A percentile compares a stretch with the other conserved stretches of the same genome.
These are phyloP conservation scores for Hirtodrosophila duncani DNA, from an alignment of 2,888 invertebrate species.

Conservation along the genomic window DNA sequence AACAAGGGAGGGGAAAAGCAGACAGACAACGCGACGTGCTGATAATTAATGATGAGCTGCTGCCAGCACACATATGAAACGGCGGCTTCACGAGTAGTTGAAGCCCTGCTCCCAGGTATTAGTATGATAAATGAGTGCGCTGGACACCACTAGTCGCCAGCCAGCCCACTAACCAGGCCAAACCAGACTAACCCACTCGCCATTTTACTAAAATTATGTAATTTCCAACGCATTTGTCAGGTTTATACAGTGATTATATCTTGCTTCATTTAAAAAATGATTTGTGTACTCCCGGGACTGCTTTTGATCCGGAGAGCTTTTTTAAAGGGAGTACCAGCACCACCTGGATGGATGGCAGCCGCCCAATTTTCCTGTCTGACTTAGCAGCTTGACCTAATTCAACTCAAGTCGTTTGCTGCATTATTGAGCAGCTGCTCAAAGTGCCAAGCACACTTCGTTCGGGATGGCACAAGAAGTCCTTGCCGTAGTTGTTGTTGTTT, in stretches of 20 bases:
- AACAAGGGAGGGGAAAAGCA: constrained; percentile 28
- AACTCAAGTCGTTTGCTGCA: constrained; percentile 24
- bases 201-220: constrained; percentile 38
- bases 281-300: constrained; percentile 7
- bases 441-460: neutral
- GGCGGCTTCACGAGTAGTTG: constrained; percentile 13
- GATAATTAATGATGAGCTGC: constrained; percentile 59
- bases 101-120: constrained; percentile 41
- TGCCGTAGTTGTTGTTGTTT: neutral
- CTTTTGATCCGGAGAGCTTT: no score
- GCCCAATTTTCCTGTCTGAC: no score
- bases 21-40: constrained; percentile 27
- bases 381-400: constrained; percentile 48
- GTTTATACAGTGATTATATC: constrained; percentile 23
- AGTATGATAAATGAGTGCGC: constrained; percentile 60
- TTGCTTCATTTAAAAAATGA: constrained; percentile 20
- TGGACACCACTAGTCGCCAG: constrained; percentile 10
- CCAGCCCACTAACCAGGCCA: constrained; percentile 20
- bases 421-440: constrained; percentile 45
- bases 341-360: no score
- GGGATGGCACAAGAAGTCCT: constrained; percentile 4
- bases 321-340: neutral
- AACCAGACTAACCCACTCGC: constrained; percentile 35
- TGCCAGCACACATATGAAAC: constrained; percentile 25
- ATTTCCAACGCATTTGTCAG: constrained; percentile 33